A percentile compares a stretch with the other conserved stretches of the same genome.
phyloP scores from a whole-genome alignment of 1,140 invertebrate genomes.

The Lutraria rhynchaena region DNA sequence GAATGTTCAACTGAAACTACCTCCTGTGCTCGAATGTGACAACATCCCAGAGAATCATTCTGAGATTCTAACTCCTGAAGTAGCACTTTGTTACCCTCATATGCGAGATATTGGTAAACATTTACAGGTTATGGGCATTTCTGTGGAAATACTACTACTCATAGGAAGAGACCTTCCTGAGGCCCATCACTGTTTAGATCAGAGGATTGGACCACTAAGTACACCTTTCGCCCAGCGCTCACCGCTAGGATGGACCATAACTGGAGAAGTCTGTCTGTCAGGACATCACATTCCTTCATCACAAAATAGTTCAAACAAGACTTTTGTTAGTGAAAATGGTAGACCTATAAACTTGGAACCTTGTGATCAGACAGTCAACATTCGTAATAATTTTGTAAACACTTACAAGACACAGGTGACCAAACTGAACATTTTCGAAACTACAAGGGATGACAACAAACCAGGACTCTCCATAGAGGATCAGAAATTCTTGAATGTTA shows the following conservation, averaged over 20 bases:
- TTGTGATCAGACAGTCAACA: neutral
- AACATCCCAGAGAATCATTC: conserved; percentile 37
- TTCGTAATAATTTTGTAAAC: conserved; percentile 8
- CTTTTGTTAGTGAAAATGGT: conserved; percentile 42
- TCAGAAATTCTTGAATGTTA: conserved; percentile 6
- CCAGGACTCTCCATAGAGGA: conserved; percentile 14
- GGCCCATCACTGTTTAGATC: conserved; percentile 55
- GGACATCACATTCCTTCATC: conserved; percentile 25
- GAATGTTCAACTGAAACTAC: neutral
- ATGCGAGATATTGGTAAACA: neutral
- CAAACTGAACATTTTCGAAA: neutral
- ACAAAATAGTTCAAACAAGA: too few species aligned
- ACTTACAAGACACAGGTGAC: neutral
- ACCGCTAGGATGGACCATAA: conserved; percentile 56
- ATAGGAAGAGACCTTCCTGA: conserved; percentile 59
- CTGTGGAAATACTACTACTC: conserved; percentile 28
- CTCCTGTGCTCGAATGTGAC: conserved; percentile 50
- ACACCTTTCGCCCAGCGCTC: conserved; percentile 56
- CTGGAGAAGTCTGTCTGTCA: conserved; percentile 59
- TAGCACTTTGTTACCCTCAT: conserved; percentile 5
- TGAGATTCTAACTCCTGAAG: conserved; percentile 49
- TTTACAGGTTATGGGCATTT: neutral
- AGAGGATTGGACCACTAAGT: conserved; percentile 37
- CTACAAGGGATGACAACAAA: conserved; percentile 7
- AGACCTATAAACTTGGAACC: conserved; percentile 39